Percentiles rank a stretch among this genome's conserved stretches.
Evolutionary conservation across 1,140 invertebrate species (phyloP).

Genomic region (Saxidomus purpurata): DNA sequence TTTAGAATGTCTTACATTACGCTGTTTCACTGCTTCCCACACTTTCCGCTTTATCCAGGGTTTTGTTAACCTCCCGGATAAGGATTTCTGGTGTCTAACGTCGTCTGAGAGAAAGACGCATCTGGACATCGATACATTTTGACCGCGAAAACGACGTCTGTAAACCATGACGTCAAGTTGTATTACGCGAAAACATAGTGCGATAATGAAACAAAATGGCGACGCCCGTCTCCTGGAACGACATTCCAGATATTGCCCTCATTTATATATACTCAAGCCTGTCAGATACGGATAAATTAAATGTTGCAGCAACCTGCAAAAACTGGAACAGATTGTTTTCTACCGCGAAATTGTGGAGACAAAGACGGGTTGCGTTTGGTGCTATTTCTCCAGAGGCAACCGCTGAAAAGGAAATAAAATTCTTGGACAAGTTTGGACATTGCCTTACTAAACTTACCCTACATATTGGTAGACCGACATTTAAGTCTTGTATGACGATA

Average conservation of each 20-base stretch:
- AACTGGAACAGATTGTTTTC: slow-evolving; percentile 73
- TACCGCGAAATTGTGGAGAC: slow-evolving; percentile 69
- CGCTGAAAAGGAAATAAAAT: slow-evolving; percentile 60
- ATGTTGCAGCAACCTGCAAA: slow-evolving; percentile 67
- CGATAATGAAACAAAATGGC: slow-evolving; percentile 29
- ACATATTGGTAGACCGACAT: slow-evolving; percentile 60
- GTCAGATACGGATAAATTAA: slow-evolving; percentile 52
- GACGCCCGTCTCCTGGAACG: slow-evolving; percentile 55
- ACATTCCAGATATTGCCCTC: slow-evolving; percentile 69
- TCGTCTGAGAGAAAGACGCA: too few relatives aligned
- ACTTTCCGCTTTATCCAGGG: too few relatives aligned
- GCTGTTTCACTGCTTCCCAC: too few relatives aligned
- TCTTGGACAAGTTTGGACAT: slow-evolving; percentile 68
- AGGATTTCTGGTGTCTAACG: too few relatives aligned
- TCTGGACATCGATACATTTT: too few relatives aligned
- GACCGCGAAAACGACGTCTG: not conserved
- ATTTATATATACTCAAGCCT: slow-evolving; percentile 66
- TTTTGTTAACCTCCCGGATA: too few relatives aligned
- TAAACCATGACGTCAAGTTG: slow-evolving; percentile 51
- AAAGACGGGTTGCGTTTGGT: slow-evolving; percentile 60
- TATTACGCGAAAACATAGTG: not conserved
- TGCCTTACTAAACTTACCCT: slow-evolving; percentile 61
- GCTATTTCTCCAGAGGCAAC: slow-evolving; percentile 21
- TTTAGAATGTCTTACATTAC: too few relatives aligned
- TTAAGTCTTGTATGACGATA: slow-evolving; percentile 65